Base-by-base conservation (phyloP, 37 sponge, comb jelly and placozoan genomes). In the Eunapius fragilis region DNA sequence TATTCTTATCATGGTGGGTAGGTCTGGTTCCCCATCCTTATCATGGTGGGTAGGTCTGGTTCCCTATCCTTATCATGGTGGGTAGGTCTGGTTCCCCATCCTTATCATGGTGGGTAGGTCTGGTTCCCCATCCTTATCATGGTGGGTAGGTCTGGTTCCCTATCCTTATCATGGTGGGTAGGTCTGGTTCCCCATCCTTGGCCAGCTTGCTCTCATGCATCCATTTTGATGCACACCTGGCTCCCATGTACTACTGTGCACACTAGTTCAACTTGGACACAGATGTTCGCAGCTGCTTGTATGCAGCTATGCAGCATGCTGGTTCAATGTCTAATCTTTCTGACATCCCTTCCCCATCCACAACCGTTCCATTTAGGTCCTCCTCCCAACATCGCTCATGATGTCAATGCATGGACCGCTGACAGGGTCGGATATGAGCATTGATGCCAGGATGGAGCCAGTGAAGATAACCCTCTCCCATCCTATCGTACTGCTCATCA, bases 391-490 rank as follows among this genome's bases (percentile, higher is more conserved):
- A n/a, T 74, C 87, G 24, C 37, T 93, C 70, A 10, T 26, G 2
- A 7, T 86, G 7, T 22, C 86, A 25, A 27, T 79, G 47, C 48
- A 47, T 69, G 93, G 93, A 27, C 83, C 93, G 0, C 25, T 77
- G 73, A 84, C 86, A 58, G 68, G 80, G 67, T 81, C 85, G 7
- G 79, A 76, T 36, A 79, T 93, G 87, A 85, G 81, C 10, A 69
- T 90, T 31, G 79, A 49, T 73, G 81, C 41, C 0, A 32, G 45
- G 9, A 58, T 93, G 10, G 80, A 84, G 27, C 19, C 74, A 37
- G 37, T 93, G 67, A 70, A 85, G 28, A 80, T 93, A 75, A 87
- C 69, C 37, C 76, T 93, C 38, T 93, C 94, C 37, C 94, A 90
- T 35, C 70, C 94, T 10, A 68, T 93, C 71, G 74, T 93, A 30